Percentiles rank a stretch among this genome's conserved stretches.
phyloP scores from a whole-genome alignment of 37 sponge, comb jelly and placozoan genomes.

The Cladorhizidae sp. region DNA sequence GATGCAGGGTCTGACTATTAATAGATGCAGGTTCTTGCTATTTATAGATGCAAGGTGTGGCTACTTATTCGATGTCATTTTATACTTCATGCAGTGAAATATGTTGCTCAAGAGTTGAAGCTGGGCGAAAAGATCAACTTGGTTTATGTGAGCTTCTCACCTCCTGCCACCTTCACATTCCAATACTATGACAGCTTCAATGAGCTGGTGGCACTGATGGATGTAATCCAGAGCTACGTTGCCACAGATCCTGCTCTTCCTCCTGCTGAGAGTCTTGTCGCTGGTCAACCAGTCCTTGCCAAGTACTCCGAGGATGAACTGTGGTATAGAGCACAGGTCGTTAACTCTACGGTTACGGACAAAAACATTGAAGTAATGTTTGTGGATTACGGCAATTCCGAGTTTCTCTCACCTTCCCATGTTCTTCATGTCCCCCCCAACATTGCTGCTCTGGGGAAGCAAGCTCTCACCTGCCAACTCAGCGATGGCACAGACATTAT shows the following conservation, averaged over 20 bases:
- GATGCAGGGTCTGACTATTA: not conserved
- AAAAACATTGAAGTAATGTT: conserved; percentile 40
- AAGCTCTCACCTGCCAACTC: conserved; percentile 41
- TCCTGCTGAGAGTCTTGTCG: not conserved
- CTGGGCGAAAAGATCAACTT: not conserved
- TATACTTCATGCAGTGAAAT: too few relatives aligned
- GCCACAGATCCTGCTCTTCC: not conserved
- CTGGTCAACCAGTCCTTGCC: conserved; percentile 18
- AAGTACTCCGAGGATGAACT: conserved; percentile 42
- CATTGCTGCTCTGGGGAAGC: conserved; percentile 23
- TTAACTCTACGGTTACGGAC: not conserved
- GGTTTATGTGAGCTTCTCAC: not conserved
- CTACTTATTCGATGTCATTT: not conserved
- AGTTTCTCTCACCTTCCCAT: not conserved
- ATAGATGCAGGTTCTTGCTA: not conserved
- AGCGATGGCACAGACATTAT: not conserved
- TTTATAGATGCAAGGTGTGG: not conserved
- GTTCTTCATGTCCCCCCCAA: not conserved
- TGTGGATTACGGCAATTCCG: conserved; percentile 77
- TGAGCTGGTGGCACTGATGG: conserved; percentile 5
- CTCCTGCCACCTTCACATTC: conserved; percentile 2
- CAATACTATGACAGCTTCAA: not conserved
- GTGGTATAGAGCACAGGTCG: conserved; percentile 69
- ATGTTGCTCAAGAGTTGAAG: not conserved
- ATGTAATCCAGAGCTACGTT: conserved; percentile 4